These are phyloP conservation scores for Megalopta genalis DNA, from an alignment of 1,140 invertebrate genomes.

Conservation along the genomic window DNA sequence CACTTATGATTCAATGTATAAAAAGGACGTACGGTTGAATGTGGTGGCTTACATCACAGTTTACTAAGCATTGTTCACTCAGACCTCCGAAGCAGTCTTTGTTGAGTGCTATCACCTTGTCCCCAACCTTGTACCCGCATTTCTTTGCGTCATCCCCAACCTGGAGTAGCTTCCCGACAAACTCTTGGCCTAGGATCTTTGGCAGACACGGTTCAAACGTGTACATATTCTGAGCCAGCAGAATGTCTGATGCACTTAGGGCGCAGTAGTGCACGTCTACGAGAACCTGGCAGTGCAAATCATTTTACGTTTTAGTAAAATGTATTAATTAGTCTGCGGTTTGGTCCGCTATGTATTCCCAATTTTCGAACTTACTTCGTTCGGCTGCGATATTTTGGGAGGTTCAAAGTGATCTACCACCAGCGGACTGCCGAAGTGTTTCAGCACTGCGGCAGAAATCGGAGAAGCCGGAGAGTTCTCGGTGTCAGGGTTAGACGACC, in stretches of 20 bases:
- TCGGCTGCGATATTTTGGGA: slow-evolving; percentile 66
- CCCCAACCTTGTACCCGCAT: slow-evolving; percentile 74
- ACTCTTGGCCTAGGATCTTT: slow-evolving; percentile 82
- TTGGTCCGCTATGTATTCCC: not conserved
- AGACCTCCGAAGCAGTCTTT: slow-evolving; percentile 80
- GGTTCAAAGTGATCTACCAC: slow-evolving; percentile 74
- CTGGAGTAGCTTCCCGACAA: slow-evolving; percentile 79
- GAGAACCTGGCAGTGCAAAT: slow-evolving; percentile 77
- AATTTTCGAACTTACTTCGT: slow-evolving; percentile 70
- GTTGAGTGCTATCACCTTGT: slow-evolving; percentile 81
- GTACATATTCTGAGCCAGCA: slow-evolving; percentile 79
- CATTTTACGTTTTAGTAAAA: not conserved
- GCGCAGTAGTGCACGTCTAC: slow-evolving; percentile 82
- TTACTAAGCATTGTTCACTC: slow-evolving; percentile 80
- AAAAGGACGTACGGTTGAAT: not conserved
- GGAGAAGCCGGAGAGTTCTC: slow-evolving; percentile 43
- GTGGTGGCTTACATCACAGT: slow-evolving; percentile 74
- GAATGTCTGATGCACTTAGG: slow-evolving; percentile 82
- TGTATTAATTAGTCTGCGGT: accelerated
- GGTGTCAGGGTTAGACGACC: slow-evolving; percentile 18
- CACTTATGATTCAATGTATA: slow-evolving; percentile 9
- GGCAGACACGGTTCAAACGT: slow-evolving; percentile 78
- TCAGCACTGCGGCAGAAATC: slow-evolving; percentile 78
- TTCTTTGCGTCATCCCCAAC: slow-evolving; percentile 70
- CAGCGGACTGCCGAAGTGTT: slow-evolving; percentile 76